These are phyloP conservation scores for Drymonia ruficornis DNA, from an alignment of 2,888 invertebrate genomes.

Conservation along the genomic window DNA sequence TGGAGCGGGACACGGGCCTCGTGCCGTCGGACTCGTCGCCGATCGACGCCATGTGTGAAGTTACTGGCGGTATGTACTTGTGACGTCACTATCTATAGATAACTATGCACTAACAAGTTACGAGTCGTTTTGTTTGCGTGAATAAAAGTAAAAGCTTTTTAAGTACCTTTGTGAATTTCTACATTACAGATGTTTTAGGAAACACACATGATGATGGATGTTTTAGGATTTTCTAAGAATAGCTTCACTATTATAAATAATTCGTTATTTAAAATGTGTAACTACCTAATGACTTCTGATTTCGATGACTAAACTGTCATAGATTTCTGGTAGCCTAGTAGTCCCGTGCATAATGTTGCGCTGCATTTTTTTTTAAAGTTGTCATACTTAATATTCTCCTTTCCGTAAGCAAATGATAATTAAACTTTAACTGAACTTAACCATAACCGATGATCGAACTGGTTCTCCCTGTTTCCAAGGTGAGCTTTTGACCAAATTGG, in stretches of 20 bases:
- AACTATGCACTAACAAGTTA: background rate
- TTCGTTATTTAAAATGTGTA: too few species aligned
- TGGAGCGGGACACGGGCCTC: conserved; percentile 93
- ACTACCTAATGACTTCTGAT: too few species aligned
- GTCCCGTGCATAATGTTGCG: too few species aligned
- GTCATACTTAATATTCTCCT: too few species aligned
- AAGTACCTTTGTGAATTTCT: too few species aligned
- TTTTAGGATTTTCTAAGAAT: too few species aligned
- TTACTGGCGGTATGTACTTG: conserved; percentile 92
- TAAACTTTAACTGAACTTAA: background rate
- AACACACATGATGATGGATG: too few species aligned
- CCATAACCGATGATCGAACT: background rate
- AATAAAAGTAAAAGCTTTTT: background rate
- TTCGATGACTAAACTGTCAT: too few species aligned
- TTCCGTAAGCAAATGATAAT: background rate
- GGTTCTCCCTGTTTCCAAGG: background rate
- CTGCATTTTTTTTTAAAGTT: too few species aligned
- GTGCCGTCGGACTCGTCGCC: conserved; percentile 98
- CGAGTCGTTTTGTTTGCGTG: background rate
- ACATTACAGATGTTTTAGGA: too few species aligned
- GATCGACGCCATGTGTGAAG: conserved; percentile 99
- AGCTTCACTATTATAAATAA: too few species aligned
- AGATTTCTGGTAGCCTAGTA: too few species aligned
- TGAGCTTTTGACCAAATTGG: background rate
- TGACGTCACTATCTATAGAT: background rate